Conservation (phyloP, 2,888 invertebrate genomes). For the Ditylenchus weischeri region DNA sequence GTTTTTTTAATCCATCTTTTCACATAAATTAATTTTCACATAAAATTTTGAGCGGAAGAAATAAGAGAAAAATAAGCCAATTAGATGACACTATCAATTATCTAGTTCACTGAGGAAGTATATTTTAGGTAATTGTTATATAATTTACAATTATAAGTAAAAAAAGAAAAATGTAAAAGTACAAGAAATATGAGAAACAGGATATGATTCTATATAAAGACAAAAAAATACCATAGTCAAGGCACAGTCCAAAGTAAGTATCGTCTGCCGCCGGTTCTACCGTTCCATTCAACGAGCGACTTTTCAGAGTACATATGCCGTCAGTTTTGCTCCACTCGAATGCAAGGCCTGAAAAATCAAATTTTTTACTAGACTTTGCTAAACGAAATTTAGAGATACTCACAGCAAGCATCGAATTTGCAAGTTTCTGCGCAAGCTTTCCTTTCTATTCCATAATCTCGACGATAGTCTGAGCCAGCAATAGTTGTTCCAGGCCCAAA, state of each 20-base stretch:
- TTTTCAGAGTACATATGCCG: constrained; percentile 43
- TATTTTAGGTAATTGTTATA: too few relatives aligned
- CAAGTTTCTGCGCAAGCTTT: constrained; percentile 38
- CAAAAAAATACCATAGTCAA: constrained; percentile 38
- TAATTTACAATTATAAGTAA: too few relatives aligned
- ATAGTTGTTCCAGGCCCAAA: constrained; percentile 42
- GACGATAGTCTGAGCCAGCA: constrained; percentile 38
- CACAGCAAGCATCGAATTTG: constrained; percentile 19
- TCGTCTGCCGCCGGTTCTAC: constrained; percentile 28
- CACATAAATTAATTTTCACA: too few relatives aligned
- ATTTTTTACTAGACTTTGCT: neutral
- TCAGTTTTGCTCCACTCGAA: constrained; percentile 34
- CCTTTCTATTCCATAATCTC: constrained; percentile 36
- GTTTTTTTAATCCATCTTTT: too few relatives aligned
- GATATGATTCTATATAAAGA: constrained; percentile 1
- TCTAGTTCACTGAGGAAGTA: too few relatives aligned
- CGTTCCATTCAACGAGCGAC: constrained; percentile 41
- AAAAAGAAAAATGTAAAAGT: neutral
- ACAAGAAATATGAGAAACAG: constrained; percentile 1
- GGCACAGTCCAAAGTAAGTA: constrained; percentile 37
- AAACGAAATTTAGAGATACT: constrained; percentile 5
- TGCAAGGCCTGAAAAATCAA: constrained; percentile 39
- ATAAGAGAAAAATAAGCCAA: too few relatives aligned
- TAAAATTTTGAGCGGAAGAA: too few relatives aligned
- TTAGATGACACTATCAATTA: too few relatives aligned